phyloP scores from a whole-genome alignment of 2,113 vertebrate genomes.

The Cathartes aura region DNA sequence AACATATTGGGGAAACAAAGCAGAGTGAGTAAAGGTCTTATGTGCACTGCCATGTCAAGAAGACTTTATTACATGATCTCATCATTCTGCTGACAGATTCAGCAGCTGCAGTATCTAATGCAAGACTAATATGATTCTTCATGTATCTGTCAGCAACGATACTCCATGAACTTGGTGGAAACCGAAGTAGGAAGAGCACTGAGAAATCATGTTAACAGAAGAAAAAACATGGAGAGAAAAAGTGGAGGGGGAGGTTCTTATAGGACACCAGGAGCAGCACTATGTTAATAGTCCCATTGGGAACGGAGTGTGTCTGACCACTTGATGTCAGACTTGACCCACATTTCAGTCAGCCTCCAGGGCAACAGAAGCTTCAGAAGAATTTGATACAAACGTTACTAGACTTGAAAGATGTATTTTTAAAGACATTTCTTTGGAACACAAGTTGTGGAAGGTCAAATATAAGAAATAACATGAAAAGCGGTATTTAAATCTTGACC shows the following conservation, averaged over 20 bases:
- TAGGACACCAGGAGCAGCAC: neutral
- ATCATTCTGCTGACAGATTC: neutral
- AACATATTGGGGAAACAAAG: neutral
- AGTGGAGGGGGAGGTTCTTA: neutral
- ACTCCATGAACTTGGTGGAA: neutral
- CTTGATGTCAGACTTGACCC: constrained; percentile 72
- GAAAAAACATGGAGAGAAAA: neutral
- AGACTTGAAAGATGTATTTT: neutral
- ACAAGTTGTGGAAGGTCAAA: neutral
- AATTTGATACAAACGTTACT: neutral
- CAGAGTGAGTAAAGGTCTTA: neutral
- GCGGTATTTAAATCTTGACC: neutral
- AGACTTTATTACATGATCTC: neutral
- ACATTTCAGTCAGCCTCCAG: constrained; percentile 39
- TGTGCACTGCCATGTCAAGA: neutral
- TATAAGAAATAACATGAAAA: constrained; percentile 11
- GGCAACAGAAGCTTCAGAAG: constrained; percentile 7
- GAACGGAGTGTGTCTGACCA: constrained; percentile 41
- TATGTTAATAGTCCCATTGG: constrained; percentile 14
- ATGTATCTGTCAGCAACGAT: neutral
- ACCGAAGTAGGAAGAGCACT: neutral
- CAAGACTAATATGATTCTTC: neutral
- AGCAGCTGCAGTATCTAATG: neutral
- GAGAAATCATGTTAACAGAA: neutral
- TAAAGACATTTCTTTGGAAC: neutral